These are phyloP conservation scores for Triplophysa dalaica DNA, from an alignment of 2,113 vertebrate genomes.

Conservation along the genomic window DNA sequence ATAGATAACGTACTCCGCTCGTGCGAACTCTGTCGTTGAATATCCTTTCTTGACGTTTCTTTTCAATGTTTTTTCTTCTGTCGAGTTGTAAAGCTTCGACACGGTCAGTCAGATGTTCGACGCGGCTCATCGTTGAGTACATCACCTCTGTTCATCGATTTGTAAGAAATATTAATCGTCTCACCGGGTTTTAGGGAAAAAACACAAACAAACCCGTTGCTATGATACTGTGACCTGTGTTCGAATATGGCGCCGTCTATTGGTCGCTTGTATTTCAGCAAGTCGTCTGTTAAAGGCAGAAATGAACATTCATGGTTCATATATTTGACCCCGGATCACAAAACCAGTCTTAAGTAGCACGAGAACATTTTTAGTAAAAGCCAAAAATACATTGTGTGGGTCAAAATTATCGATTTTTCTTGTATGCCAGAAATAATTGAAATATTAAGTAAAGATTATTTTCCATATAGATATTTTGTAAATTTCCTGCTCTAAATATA, in stretches of 20 bases:
- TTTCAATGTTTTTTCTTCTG: conserved; percentile 56
- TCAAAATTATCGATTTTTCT: too few species aligned
- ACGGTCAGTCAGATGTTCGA: conserved; percentile 53
- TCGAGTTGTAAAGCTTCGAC: conserved; percentile 40
- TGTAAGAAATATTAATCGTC: background rate
- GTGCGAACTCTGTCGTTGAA: conserved; percentile 67
- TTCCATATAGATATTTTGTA: too few species aligned
- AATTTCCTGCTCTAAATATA: too few species aligned
- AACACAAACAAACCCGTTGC: conserved; percentile 63
- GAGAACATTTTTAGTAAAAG: too few species aligned
- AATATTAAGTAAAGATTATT: too few species aligned
- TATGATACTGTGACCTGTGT: conserved; percentile 49
- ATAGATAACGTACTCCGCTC: conserved; percentile 62
- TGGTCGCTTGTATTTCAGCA: background rate
- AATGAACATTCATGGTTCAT: too few species aligned
- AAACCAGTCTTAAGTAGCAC: too few species aligned
- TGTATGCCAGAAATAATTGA: too few species aligned
- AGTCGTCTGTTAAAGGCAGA: too few species aligned
- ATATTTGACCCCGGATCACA: too few species aligned
- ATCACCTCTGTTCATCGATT: background rate
- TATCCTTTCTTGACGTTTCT: conserved; percentile 57
- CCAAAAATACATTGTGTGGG: too few species aligned
- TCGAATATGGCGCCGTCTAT: background rate
- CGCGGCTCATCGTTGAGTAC: conserved; percentile 35
- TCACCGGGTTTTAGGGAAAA: background rate